Base-by-base conservation (phyloP, 2,888 invertebrate species). In the Phaedon cochleariae region DNA sequence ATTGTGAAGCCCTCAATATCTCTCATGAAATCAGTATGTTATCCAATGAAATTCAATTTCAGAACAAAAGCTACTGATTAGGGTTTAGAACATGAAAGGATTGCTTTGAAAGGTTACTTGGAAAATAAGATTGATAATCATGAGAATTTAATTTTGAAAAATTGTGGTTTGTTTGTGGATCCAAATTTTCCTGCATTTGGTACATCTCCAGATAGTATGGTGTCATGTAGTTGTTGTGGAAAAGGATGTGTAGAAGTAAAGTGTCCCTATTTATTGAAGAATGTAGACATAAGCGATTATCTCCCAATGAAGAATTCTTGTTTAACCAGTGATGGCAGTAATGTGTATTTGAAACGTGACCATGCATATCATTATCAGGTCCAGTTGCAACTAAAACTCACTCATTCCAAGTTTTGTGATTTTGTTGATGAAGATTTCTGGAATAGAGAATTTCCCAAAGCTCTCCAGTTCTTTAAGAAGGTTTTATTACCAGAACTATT, bases 401-500 rank as follows among this genome's bases (percentile, higher is more conserved):
- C n/a, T n/a, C n/a, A n/a, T n/a, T n/a, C n/a, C n/a, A n/a, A n/a
- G n/a, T 45, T 7, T n/a, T n/a, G n/a, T n/a, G n/a, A n/a, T n/a
- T n/a, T n/a, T n/a, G n/a, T n/a, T n/a, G n/a, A n/a, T n/a, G n/a
- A n/a, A n/a, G n/a, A n/a, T n/a, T n/a, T n/a, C n/a, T n/a, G n/a
- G n/a, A n/a, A 45, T 7, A 45, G 18, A 12, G 45, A 45, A 45
- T 15, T 3, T 41, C 17, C 17, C 9, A 12, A 41, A 15, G 41
- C 17, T 6, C n/a, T 41, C 9, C 5, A 15, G 3, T 12, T 17
- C 17, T 10, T 6, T 10, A 15, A 15, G 9, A 15, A 15, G 4
- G 3, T 3, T 41, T 6, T 12, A 6, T 10, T 69, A 53, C 69
- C 69, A 21, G 69, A 69, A 45, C 54, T 70, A 2, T 51, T 68